Conservation (phyloP, 2,113 vertebrate genomes). For the Pachycephala philippinensis region DNA sequence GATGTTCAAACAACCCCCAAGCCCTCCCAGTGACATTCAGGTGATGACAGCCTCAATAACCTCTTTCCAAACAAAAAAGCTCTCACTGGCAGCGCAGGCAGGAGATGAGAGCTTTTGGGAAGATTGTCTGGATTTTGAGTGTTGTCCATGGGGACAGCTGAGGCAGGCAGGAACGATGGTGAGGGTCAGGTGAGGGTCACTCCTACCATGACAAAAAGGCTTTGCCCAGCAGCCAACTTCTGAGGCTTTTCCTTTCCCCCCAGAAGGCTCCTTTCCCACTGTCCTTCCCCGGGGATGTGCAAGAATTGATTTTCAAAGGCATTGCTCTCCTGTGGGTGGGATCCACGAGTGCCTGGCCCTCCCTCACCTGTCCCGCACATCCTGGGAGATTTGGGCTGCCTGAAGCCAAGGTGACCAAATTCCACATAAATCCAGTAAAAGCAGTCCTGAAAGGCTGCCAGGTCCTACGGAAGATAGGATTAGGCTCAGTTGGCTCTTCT, state of each 20-base stretch:
- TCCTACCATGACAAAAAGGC: neutral
- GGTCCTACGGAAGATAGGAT: neutral
- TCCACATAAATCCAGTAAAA: neutral
- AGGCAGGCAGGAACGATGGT: accelerated
- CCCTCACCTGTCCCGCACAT: neutral
- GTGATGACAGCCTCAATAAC: accelerated
- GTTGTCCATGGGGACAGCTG: neutral
- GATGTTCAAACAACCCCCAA: neutral
- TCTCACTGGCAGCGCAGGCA: neutral
- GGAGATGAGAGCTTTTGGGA: neutral
- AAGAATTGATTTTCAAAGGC: neutral
- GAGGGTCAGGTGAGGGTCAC: accelerated
- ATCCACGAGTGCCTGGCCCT: accelerated
- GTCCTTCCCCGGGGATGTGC: neutral
- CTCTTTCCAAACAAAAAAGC: neutral
- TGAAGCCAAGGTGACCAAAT: neutral
- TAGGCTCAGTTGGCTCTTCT: neutral
- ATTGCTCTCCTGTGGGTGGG: accelerated
- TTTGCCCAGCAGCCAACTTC: neutral
- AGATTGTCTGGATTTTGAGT: neutral
- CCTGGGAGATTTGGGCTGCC: neutral
- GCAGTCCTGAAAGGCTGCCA: neutral
- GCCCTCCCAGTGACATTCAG: accelerated
- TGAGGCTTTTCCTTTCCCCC: neutral
- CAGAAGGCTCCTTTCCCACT: accelerated